phyloP scores from a whole-genome alignment of 2,797 vertebrate genomes.

The Coccyzus lansbergi region DNA sequence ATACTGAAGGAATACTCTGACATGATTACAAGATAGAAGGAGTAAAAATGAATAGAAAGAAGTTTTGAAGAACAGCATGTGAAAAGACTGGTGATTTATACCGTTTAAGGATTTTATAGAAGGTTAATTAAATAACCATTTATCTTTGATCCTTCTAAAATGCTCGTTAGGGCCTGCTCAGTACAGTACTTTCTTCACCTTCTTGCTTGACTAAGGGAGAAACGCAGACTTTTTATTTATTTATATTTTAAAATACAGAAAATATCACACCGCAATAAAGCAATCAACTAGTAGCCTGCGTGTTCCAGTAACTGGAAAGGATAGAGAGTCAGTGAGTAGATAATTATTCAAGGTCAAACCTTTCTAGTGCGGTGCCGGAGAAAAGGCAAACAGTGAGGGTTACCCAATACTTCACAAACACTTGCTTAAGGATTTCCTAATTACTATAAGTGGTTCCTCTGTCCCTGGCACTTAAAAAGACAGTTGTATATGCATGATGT shows the following conservation, averaged over 20 bases:
- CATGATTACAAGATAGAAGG: neutral
- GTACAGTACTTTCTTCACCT: neutral
- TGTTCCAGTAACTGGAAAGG: constrained; percentile 86
- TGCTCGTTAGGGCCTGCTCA: neutral
- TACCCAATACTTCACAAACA: constrained; percentile 95
- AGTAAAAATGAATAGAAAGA: neutral
- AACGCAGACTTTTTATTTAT: constrained; percentile 6
- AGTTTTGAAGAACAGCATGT: neutral
- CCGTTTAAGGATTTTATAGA: neutral
- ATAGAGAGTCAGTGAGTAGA: constrained; percentile 87
- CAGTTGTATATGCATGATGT: constrained; percentile 88
- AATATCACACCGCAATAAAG: constrained; percentile 82
- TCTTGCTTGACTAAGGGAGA: neutral
- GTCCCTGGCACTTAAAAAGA: constrained; percentile 92
- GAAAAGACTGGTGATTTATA: neutral
- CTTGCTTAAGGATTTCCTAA: constrained; percentile 99
- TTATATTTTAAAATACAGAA: constrained; percentile 41
- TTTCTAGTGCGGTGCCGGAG: constrained; percentile 89
- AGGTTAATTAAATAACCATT: constrained; percentile 12
- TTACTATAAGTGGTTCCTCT: constrained; percentile 98
- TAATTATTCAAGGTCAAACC: constrained; percentile 97
- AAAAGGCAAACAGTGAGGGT: constrained; percentile 89
- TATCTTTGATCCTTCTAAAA: constrained; percentile 22
- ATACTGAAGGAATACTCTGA: neutral
- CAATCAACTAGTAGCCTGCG: constrained; percentile 83